A percentile compares a stretch with the other conserved stretches of the same genome.
phyloP scores from a whole-genome alignment of 2,888 invertebrate genomes.

The Acrobeloides nanus region DNA sequence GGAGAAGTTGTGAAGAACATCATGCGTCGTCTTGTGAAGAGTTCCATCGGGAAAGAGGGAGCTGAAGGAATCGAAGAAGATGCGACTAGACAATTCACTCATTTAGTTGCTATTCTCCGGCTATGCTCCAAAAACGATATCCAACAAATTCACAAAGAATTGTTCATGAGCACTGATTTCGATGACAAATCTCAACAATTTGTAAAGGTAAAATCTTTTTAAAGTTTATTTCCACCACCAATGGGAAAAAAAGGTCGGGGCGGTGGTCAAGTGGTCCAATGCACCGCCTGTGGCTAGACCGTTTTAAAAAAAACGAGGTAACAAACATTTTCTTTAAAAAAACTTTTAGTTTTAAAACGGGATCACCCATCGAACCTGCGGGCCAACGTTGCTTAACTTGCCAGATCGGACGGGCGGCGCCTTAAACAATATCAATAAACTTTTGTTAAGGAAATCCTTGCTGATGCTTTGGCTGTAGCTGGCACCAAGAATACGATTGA shows the following conservation, averaged over 20 bases:
- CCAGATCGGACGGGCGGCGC: no score
- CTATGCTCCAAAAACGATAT: conserved; percentile 10
- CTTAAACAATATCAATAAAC: conserved; percentile 2
- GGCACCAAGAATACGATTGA: conserved; percentile 34
- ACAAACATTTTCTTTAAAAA: no score
- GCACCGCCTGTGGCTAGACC: no score
- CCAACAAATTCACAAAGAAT: conserved; percentile 11
- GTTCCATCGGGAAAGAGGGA: conserved; percentile 10
- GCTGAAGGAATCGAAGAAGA: conserved; percentile 10
- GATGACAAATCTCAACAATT: not conserved
- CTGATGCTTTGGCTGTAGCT: conserved; percentile 34
- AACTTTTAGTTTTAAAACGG: no score
- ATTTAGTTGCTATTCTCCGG: conserved; percentile 19
- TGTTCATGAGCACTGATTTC: conserved; percentile 2
- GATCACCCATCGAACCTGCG: no score
- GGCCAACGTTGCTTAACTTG: no score
- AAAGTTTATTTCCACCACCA: no score
- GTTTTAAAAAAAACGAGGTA: no score
- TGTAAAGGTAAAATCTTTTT: no score
- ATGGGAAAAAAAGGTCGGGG: no score
- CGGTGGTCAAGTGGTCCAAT: no score
- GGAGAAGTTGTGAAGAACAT: conserved; percentile 14
- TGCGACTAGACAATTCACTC: conserved; percentile 14
- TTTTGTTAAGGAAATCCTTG: conserved; percentile 8
- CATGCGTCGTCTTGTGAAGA: conserved; percentile 10